Evolutionary conservation across 2,113 vertebrate species (phyloP).

Genomic region (Lampris incognitus): DNA sequence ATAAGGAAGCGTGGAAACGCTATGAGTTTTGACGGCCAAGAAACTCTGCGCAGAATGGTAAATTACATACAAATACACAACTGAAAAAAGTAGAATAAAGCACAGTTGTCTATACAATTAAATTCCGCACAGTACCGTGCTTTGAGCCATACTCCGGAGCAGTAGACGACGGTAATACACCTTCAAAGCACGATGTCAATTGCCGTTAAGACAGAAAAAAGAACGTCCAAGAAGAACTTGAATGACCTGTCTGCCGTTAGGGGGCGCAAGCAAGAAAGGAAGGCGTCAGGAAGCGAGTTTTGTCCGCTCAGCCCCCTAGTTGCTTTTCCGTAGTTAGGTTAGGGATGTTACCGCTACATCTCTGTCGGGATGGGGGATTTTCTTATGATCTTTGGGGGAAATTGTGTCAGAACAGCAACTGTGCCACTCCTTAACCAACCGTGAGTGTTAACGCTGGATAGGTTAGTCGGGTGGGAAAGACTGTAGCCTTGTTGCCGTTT

Average conservation of each 20-base stretch:
- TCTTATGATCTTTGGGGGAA: constrained; percentile 46
- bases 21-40: too few species aligned
- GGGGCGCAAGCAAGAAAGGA: constrained; percentile 12
- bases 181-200: too few species aligned
- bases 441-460: constrained; percentile 55
- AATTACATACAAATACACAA: too few species aligned
- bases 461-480: neutral
- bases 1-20: too few species aligned
- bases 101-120: too few species aligned
- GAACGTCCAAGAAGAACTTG: neutral
- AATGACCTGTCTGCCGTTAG: constrained; percentile 31
- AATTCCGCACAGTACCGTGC: too few species aligned
- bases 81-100: too few species aligned
- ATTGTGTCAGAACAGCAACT: constrained; percentile 37
- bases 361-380: constrained; percentile 46
- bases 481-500: neutral
- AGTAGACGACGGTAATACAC: too few species aligned
- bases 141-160: too few species aligned
- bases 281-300: constrained; percentile 21
- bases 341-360: constrained; percentile 62
- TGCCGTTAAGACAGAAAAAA: too few species aligned
- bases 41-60: too few species aligned
- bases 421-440: neutral
- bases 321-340: neutral
- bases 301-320: neutral